Conservation (phyloP, 2,797 vertebrate genomes). For the Lagocephalus sceleratus region DNA sequence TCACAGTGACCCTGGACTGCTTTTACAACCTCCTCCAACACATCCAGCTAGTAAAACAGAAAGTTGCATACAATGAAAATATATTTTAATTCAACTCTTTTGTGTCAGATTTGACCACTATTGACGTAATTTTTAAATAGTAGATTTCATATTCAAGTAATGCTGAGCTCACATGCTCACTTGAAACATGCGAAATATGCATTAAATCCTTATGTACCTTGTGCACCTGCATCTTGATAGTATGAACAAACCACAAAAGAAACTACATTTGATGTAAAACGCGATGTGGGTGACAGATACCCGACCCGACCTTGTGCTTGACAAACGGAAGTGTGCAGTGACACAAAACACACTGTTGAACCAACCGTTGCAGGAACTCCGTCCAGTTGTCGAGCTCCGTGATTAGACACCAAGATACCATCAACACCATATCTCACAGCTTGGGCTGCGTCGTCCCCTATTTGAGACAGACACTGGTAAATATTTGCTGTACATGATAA, state of each 20-base stretch:
- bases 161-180: no score
- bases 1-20: conserved; percentile 60
- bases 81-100: background rate
- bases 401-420: conserved; percentile 89
- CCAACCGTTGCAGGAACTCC: conserved; percentile 84
- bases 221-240: no score
- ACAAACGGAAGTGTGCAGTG: conserved; percentile 4
- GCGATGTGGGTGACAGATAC: no score
- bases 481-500: background rate
- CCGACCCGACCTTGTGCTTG: no score
- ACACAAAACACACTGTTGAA: conserved; percentile 14
- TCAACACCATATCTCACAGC: conserved; percentile 79
- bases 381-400: conserved; percentile 87
- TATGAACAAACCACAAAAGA: no score
- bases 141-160: no score
- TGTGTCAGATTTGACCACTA: no score
- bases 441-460: conserved; percentile 86
- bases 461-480: conserved; percentile 3
- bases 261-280: no score
- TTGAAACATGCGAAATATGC: no score
- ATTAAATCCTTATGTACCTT: no score
- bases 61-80: background rate
- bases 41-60: conserved; percentile 11
- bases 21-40: conserved; percentile 62
- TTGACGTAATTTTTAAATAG: no score